These are phyloP conservation scores for Xylocopa sonorina DNA, from an alignment of 1,140 invertebrate species.

Conservation along the genomic window DNA sequence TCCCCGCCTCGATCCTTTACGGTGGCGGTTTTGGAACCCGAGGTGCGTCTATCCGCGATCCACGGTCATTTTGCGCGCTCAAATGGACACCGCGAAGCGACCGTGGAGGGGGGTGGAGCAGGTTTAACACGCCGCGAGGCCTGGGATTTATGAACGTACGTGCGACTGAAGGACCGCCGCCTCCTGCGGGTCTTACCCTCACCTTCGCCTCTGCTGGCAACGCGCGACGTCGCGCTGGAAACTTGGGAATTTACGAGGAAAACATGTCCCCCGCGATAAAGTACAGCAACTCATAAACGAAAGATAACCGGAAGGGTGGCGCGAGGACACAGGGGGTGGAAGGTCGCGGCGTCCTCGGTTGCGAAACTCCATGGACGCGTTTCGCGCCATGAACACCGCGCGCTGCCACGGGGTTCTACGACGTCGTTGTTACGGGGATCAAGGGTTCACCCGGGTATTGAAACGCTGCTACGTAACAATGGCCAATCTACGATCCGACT, in stretches of 20 bases:
- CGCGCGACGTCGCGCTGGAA: conserved; percentile 63
- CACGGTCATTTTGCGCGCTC: conserved; percentile 25
- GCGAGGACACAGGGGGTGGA: background rate
- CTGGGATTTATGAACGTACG: conserved; percentile 69
- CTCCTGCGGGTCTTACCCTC: conserved; percentile 61
- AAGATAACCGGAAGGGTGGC: conserved; percentile 66
- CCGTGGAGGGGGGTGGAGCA: no score
- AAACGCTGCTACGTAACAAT: conserved; percentile 62
- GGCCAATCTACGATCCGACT: conserved; percentile 56
- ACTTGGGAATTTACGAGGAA: conserved; percentile 76
- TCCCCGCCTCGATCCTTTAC: conserved; percentile 5
- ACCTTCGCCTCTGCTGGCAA: conserved; percentile 32
- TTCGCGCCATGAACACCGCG: conserved; percentile 23
- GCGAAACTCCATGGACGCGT: conserved; percentile 32
- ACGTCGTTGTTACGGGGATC: conserved; percentile 60
- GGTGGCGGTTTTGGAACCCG: background rate
- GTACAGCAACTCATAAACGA: conserved; percentile 75
- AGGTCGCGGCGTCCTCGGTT: background rate
- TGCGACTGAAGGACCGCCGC: conserved; percentile 68
- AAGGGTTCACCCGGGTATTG: conserved; percentile 64
- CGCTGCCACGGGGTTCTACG: background rate
- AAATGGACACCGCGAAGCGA: conserved; percentile 20
- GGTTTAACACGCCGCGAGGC: background rate
- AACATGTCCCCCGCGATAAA: conserved; percentile 74
- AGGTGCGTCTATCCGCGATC: background rate